phyloP scores from a whole-genome alignment of 35 echinoderm and acorn worm species.

The Apostichopus japonicus region DNA sequence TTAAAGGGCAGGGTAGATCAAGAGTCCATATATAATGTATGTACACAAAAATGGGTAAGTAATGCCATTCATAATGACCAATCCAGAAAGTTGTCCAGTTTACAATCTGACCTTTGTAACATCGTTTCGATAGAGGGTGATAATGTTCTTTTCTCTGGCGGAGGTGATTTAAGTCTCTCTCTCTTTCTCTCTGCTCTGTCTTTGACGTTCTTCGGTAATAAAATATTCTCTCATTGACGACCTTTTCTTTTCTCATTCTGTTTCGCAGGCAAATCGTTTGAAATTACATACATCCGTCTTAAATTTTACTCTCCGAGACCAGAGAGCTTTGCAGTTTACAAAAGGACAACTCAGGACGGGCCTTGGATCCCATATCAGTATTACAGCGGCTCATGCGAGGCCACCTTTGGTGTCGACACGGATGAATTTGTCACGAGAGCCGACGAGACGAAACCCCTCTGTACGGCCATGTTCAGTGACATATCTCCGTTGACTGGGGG shows the following conservation, averaged over 20 bases:
- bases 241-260: background rate
- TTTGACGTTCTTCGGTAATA: too few relatives aligned
- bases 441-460: constrained; percentile 83
- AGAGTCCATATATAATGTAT: too few relatives aligned
- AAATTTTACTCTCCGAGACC: constrained; percentile 96
- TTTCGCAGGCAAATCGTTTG: constrained; percentile 90
- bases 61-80: too few relatives aligned
- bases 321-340: constrained; percentile 98
- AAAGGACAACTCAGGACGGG: constrained; percentile 74
- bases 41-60: too few relatives aligned
- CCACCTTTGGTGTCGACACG: constrained; percentile 52
- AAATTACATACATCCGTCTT: constrained; percentile 92
- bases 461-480: constrained; percentile 93
- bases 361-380: constrained; percentile 95
- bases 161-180: too few relatives aligned
- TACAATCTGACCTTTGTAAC: too few relatives aligned
- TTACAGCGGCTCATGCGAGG: constrained; percentile 86
- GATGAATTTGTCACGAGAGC: constrained; percentile 60
- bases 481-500: constrained; percentile 97
- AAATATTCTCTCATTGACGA: too few relatives aligned
- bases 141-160: too few relatives aligned
- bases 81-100: too few relatives aligned
- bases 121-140: too few relatives aligned
- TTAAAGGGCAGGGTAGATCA: too few relatives aligned
- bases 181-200: too few relatives aligned